Evolutionary conservation across 2,797 vertebrate species (phyloP).

Genomic region (Melanotaenia maccullochi): DNA sequence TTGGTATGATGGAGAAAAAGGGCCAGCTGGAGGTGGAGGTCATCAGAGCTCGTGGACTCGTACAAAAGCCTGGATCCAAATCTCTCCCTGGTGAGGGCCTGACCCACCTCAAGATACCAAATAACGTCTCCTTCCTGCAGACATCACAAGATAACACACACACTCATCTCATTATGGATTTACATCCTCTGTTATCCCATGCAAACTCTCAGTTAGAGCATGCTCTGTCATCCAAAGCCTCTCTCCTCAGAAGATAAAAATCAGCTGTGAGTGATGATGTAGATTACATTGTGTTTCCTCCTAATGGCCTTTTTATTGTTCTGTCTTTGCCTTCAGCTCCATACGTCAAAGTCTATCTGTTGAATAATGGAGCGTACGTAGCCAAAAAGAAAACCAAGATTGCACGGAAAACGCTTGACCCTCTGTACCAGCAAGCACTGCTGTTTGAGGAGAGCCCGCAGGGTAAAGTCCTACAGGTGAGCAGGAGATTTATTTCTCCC

Average conservation of each 20-base stretch:
- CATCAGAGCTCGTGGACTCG: slow-evolving; percentile 94
- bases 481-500: slow-evolving; percentile 49
- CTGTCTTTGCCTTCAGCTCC: slow-evolving; percentile 85
- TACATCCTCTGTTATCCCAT: slow-evolving; percentile 4
- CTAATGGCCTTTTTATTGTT: slow-evolving; percentile 47
- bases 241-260: neutral
- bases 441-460: slow-evolving; percentile 97
- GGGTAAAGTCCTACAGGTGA: slow-evolving; percentile 98
- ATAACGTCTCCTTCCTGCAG: slow-evolving; percentile 1
- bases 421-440: slow-evolving; percentile 96
- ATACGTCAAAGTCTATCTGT: slow-evolving; percentile 97
- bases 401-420: slow-evolving; percentile 97
- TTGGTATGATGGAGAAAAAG: slow-evolving; percentile 98
- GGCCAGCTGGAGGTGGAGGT: slow-evolving; percentile 98
- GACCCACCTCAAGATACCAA: neutral
- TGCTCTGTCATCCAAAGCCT: neutral
- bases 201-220: neutral
- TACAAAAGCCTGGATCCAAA: slow-evolving; percentile 96
- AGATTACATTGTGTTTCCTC: slow-evolving; percentile 10
- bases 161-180: neutral
- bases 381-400: slow-evolving; percentile 99
- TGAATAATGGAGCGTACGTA: slow-evolving; percentile 96
- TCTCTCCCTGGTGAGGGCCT: slow-evolving; percentile 92
- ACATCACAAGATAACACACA: neutral
- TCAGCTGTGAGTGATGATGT: slow-evolving; percentile 22